These are phyloP conservation scores for Loripinus fragilis DNA, from an alignment of 2,888 invertebrate species.

Conservation along the genomic window DNA sequence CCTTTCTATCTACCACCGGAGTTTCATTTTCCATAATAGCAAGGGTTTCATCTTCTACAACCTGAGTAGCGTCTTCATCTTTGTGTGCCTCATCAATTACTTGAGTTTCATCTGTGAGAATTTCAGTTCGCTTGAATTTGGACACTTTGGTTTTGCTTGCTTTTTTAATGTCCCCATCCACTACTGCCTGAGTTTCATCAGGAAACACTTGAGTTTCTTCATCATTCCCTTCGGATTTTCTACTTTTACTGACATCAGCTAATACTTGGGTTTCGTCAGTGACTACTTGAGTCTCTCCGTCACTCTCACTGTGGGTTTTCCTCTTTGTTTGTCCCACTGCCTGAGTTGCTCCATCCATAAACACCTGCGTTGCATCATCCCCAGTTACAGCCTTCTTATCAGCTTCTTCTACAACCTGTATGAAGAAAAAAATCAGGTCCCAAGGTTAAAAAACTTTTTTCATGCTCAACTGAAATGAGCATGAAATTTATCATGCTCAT, in stretches of 20 bases:
- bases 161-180: conserved; percentile 17
- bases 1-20: conserved; percentile 10
- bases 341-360: conserved; percentile 40
- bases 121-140: conserved; percentile 31
- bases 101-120: conserved; percentile 8
- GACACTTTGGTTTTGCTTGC: neutral
- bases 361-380: conserved; percentile 36
- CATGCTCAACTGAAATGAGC: too few species aligned
- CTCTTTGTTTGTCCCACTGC: neutral
- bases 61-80: conserved; percentile 39
- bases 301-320: conserved; percentile 7
- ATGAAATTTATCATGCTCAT: too few species aligned
- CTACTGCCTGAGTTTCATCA: conserved; percentile 30
- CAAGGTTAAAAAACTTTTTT: too few species aligned
- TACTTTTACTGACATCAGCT: conserved; percentile 12
- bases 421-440: too few species aligned
- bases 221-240: neutral
- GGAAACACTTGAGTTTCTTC: conserved; percentile 35
- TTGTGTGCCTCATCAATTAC: conserved; percentile 34
- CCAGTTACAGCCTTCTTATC: neutral
- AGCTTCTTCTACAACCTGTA: conserved; percentile 3
- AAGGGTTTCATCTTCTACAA: conserved; percentile 32
- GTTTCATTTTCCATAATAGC: conserved; percentile 6
- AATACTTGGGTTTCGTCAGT: conserved; percentile 19
- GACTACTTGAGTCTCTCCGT: conserved; percentile 35